Base-by-base conservation (phyloP, 2,797 vertebrate genomes). In the Pampus argenteus region DNA sequence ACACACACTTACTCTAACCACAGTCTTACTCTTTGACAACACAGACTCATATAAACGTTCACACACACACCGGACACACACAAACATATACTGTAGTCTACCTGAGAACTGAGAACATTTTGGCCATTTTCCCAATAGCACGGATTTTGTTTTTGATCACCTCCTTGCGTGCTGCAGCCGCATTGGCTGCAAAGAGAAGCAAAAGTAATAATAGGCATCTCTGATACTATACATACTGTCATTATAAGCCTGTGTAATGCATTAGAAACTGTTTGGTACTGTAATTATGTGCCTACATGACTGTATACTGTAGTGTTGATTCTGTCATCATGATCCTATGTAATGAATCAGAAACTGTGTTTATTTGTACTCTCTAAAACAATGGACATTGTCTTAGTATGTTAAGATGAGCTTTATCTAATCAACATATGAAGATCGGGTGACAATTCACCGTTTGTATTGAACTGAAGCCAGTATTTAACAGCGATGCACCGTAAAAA, bases 61-160 rank as follows among this genome's bases (percentile, higher is more conserved):
- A 45, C 26, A 48, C 18, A 48, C 18, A 31, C 9, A 47, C 6
- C 42, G 8, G 5, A 20, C 44, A 62, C 9, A 66, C 2, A 66
- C n/a, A 49, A 61, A 77, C 54, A 56, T 55, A 55, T 11, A 66
- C 15, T 25, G 2, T 23, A 50, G n/a, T 49, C 25, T 88, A 96
- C 95, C 95, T 95, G 90, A 96, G 94, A 65, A 96, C 95, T 9
- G 92, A 92, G 91, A 96, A 96, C 94, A 96, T 95, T 87, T 95
- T 95, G 78, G 95, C 95, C 95, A 96, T 96, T 74, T 96, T 95
- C 49, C 95, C 95, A 6, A 96, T 95, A 28, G 95, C 95, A 22
- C 95, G 93, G 73, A 96, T 96, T 89, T 96, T 96, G 91, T 96
- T 96, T 85, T 59, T 93, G 87, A 96, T 96, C 76, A 96, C 95